Evolutionary conservation across 2,113 vertebrate species (phyloP).

Genomic region (Brachypodius melanocephalos): DNA sequence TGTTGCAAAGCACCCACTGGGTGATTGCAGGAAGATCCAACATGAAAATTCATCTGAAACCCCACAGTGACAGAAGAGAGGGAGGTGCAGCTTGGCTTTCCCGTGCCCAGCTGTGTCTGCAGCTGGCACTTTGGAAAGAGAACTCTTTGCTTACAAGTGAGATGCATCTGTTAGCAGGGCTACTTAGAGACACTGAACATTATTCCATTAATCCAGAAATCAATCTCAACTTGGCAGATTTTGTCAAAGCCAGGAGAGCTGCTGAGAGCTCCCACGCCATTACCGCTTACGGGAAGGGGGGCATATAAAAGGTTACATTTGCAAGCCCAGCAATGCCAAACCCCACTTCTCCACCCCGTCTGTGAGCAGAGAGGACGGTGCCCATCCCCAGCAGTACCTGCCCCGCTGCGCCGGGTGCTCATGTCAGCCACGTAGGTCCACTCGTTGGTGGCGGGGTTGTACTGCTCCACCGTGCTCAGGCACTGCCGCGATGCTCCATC

Average conservation of each 20-base stretch:
- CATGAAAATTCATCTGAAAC: not conserved
- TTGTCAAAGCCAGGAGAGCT: not conserved
- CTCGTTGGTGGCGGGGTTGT: slow-evolving; percentile 87
- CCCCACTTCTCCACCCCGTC: not conserved
- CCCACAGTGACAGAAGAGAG: not conserved
- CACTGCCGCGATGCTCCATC: slow-evolving; percentile 95
- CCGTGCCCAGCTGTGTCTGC: not conserved
- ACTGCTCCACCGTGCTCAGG: slow-evolving; percentile 94
- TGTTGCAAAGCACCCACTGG: not conserved
- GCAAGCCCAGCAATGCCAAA: not conserved
- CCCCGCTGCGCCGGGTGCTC: slow-evolving; percentile 95
- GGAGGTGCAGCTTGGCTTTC: not conserved
- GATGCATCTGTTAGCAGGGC: not conserved
- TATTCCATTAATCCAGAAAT: not conserved
- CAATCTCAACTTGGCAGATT: not conserved
- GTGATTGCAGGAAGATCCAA: not conserved
- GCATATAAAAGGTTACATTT: not conserved
- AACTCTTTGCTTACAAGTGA: not conserved
- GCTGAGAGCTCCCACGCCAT: not conserved
- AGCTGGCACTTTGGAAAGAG: not conserved
- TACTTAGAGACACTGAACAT: not conserved
- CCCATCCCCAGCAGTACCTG: slow-evolving; percentile 74
- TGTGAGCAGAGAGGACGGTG: accelerated
- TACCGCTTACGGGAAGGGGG: accelerated
- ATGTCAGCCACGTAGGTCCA: slow-evolving; percentile 93